Percentiles rank a stretch among this genome's conserved stretches.
These are phyloP conservation scores for Pseudolaguvia tuberculata DNA, from an alignment of 2,113 vertebrate species.

Conservation along the genomic window DNA sequence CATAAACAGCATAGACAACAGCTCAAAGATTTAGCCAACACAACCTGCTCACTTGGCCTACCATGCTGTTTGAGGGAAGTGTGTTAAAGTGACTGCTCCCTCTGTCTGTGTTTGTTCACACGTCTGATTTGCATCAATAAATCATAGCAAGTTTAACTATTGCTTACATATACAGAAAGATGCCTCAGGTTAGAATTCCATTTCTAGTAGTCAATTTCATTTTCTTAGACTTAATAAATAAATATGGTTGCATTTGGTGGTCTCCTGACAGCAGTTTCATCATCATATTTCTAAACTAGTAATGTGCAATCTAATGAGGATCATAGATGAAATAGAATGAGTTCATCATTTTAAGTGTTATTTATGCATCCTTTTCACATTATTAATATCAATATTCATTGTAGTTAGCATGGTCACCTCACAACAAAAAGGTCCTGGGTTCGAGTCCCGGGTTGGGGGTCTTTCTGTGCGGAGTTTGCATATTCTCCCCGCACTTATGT, in stretches of 20 bases:
- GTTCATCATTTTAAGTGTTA: too few species aligned
- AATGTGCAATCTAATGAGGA: not conserved
- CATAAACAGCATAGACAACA: not conserved
- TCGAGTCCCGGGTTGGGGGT: too few species aligned
- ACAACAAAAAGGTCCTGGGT: too few species aligned
- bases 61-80: slow-evolving; percentile 15
- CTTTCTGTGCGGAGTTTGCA: too few species aligned
- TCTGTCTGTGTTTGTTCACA: slow-evolving; percentile 31
- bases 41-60: slow-evolving; percentile 16
- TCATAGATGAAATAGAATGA: not conserved
- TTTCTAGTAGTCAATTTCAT: not conserved
- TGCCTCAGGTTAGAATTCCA: not conserved
- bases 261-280: not conserved
- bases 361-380: not conserved
- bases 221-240: not conserved
- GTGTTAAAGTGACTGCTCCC: slow-evolving; percentile 25
- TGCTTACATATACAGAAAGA: slow-evolving; percentile 15
- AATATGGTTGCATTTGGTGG: not conserved
- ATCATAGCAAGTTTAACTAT: slow-evolving; percentile 9
- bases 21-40: slow-evolving; percentile 39
- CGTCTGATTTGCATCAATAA: slow-evolving; percentile 27
- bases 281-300: not conserved
- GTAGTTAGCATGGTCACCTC: too few species aligned
- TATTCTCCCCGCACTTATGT: too few species aligned
- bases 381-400: not conserved